Evolutionary conservation across 1,140 invertebrate genomes (phyloP).

Genomic region (Doryteuthis pealeii): DNA sequence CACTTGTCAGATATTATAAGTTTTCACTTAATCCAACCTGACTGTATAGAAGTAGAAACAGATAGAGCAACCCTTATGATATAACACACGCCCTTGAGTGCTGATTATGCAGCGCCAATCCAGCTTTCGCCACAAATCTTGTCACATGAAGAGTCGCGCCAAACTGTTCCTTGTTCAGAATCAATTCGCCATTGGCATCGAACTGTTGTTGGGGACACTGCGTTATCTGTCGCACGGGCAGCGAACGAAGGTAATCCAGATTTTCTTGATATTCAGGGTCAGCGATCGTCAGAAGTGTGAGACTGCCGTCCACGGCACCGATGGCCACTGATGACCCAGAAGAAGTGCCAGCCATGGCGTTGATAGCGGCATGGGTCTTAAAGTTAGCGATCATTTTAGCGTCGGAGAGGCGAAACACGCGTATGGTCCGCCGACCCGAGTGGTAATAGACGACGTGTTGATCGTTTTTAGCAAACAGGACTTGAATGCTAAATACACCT

Average conservation of each 20-base stretch:
- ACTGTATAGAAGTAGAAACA: no score
- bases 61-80: slow-evolving; percentile 38
- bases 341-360: slow-evolving; percentile 78
- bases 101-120: slow-evolving; percentile 34
- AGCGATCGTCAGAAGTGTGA: slow-evolving; percentile 87
- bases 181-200: slow-evolving; percentile 31
- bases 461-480: slow-evolving; percentile 90
- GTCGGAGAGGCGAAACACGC: slow-evolving; percentile 86
- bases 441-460: slow-evolving; percentile 97
- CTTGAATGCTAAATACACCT: slow-evolving; percentile 94
- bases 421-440: slow-evolving; percentile 86
- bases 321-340: slow-evolving; percentile 80
- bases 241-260: slow-evolving; percentile 45
- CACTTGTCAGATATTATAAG: not conserved
- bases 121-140: slow-evolving; percentile 53
- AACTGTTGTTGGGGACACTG: slow-evolving; percentile 20
- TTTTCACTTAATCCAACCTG: no score
- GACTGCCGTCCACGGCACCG: slow-evolving; percentile 89
- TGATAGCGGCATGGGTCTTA: slow-evolving; percentile 87
- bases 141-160: slow-evolving; percentile 52
- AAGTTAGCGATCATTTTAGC: slow-evolving; percentile 91
- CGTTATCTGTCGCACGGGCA: slow-evolving; percentile 39
- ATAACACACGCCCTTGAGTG: slow-evolving; percentile 53
- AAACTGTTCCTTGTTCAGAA: slow-evolving; percentile 40
- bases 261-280: slow-evolving; percentile 68